These are phyloP conservation scores for Drosophila paulistorum DNA, from an alignment of 1,140 invertebrate genomes.

Conservation along the genomic window DNA sequence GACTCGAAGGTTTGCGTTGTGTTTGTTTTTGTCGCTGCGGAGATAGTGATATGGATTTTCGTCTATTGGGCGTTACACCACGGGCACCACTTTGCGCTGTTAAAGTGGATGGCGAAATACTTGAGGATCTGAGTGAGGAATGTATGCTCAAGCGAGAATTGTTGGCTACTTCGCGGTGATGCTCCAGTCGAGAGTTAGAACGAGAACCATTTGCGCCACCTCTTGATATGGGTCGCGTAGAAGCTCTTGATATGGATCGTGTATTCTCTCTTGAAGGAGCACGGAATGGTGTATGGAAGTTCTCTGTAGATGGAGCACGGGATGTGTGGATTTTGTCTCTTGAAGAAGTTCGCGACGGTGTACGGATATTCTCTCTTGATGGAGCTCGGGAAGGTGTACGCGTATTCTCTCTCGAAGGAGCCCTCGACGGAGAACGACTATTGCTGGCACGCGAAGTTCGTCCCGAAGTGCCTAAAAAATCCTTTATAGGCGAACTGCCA, in stretches of 20 bases:
- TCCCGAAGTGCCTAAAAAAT: constrained; percentile 29
- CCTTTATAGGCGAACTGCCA: constrained; percentile 59
- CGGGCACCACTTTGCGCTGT: constrained; percentile 25
- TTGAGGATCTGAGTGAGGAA: constrained; percentile 56
- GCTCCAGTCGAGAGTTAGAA: constrained; percentile 63
- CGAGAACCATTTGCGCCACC: constrained; percentile 60
- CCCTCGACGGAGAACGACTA: constrained; percentile 42
- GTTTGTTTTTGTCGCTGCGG: constrained; percentile 32
- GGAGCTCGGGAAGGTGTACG: constrained; percentile 42
- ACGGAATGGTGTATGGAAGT: constrained; percentile 33
- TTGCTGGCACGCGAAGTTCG: constrained; percentile 56
- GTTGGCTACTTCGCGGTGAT: constrained; percentile 38
- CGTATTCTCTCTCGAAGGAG: neutral
- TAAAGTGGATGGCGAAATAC: constrained; percentile 61
- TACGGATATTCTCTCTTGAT: constrained; percentile 40
- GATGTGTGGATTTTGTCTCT: constrained; percentile 51
- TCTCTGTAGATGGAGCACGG: neutral
- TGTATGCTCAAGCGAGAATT: constrained; percentile 73
- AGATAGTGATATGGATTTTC: constrained; percentile 71
- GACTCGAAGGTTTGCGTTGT: constrained; percentile 64
- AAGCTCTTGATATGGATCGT: constrained; percentile 37
- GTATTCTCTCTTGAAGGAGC: constrained; percentile 42
- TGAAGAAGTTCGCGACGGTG: constrained; percentile 42
- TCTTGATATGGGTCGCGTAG: constrained; percentile 49
- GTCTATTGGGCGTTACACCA: constrained; percentile 44